Percentiles rank a stretch among this genome's conserved stretches.
phyloP scores from a whole-genome alignment of 1,140 invertebrate species.

The Argopecten irradians region DNA sequence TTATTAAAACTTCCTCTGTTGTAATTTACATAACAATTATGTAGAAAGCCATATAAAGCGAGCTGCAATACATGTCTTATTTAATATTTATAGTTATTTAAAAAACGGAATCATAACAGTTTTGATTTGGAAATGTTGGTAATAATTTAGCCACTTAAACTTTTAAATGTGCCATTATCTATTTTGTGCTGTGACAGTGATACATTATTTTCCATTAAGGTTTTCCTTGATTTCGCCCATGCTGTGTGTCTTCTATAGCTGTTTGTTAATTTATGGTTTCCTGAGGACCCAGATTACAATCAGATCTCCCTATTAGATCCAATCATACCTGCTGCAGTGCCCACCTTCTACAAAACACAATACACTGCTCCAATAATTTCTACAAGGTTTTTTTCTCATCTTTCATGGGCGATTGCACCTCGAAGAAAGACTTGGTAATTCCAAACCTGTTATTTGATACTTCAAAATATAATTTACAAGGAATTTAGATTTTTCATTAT shows the following conservation, averaged over 20 bases:
- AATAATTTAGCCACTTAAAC: neutral
- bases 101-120: neutral
- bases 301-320: neutral
- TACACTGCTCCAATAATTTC: neutral
- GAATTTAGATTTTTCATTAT: neutral
- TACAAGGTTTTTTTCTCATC: neutral
- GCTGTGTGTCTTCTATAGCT: neutral
- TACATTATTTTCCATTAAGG: neutral
- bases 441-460: neutral
- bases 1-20: too few relatives aligned
- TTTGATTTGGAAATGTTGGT: neutral
- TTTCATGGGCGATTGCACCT: neutral
- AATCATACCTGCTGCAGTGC: neutral
- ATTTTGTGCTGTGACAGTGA: neutral
- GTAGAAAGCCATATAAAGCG: neutral
- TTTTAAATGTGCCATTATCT: conserved; percentile 11
- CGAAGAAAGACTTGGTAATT: neutral
- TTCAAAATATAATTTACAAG: neutral
- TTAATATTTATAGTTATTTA: neutral
- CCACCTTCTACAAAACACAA: neutral
- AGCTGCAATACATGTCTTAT: neutral
- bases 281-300: neutral
- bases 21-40: neutral
- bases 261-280: neutral
- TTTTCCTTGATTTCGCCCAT: neutral